Evolutionary conservation across 2,113 vertebrate species (phyloP), one percentile per base, ranked within the genome.

Genomic region (Narcine bancroftii): DNA sequence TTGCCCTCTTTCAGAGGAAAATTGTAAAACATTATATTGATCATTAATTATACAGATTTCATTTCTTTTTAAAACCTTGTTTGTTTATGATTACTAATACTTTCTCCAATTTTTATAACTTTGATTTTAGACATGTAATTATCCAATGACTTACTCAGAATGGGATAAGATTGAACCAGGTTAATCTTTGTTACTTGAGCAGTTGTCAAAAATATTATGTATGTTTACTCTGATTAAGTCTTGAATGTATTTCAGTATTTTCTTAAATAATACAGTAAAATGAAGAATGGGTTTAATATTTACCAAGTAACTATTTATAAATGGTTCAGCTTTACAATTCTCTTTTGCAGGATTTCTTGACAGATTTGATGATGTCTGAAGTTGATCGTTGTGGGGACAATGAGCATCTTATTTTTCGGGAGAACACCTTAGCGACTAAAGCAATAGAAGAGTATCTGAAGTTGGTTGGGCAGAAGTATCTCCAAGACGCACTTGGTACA

Each of bases 381-480:
- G 98, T 99, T 93, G 99, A 99, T 95, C 97, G 99, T 94, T 99
- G 98, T 19, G 99, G 98, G 45, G 99, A 99, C 94, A 99, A 99
- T 1, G 99, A 99, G 95, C 99, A 99, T 95, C 98, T 99, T 93
- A 99, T 99, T 95, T 99, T 99, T 96, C 96, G 99, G 93, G 99
- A 99, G 95, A 99, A 99, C 94, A 99, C 99, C 0, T 94, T 99
- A 42, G 99, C 98, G 93, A 99, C 99, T 47, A 99, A 99, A 96
- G 99, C 99, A 89, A 99, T 99, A 0, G 99, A 99, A 95, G 99
- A 99, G 92, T 99, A 99, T 96, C 97, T 99, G 94, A 99, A 99
- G 95, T 96, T 99, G 93, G 98, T 99, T 95, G 99, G 99, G 66
- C 99, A 99, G 96, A 99, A 99, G 95, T 99, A 99, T 95, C 95